Percentiles rank a stretch among this genome's conserved stretches.
phyloP scores from a whole-genome alignment of 1,140 invertebrate species.

The Trypoxylus dichotomus region DNA sequence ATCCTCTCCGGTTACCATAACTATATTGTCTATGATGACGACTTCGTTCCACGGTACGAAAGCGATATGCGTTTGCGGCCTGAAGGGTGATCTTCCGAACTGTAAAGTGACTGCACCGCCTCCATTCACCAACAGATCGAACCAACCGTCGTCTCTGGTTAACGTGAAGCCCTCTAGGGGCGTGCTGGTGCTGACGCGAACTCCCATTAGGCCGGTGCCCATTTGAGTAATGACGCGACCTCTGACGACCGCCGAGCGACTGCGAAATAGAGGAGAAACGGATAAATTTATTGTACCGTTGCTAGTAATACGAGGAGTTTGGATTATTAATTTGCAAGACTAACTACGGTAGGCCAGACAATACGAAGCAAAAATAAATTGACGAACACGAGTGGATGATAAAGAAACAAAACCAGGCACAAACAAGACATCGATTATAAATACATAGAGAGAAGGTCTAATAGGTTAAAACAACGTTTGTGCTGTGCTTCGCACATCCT shows the following conservation, averaged over 20 bases:
- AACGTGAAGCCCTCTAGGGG: conserved; percentile 91
- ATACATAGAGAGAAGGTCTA: not conserved
- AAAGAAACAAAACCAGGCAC: conserved; percentile 44
- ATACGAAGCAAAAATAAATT: conserved; percentile 41
- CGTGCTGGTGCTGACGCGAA: conserved; percentile 88
- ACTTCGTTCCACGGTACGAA: conserved; percentile 97
- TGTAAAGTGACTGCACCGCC: conserved; percentile 93
- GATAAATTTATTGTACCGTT: not conserved
- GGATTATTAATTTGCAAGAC: not conserved
- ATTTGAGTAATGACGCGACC: conserved; percentile 89
- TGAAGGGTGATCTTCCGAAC: conserved; percentile 91
- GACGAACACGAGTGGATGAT: conserved; percentile 49
- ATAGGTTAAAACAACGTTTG: not conserved
- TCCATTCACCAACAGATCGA: conserved; percentile 96
- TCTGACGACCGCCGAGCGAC: conserved; percentile 93
- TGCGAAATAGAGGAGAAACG: conserved; percentile 56
- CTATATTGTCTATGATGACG: conserved; percentile 85
- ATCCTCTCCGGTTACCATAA: conserved; percentile 83
- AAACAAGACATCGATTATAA: conserved; percentile 30
- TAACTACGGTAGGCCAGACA: conserved; percentile 22
- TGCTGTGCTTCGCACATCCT: conserved; percentile 56
- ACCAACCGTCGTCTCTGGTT: conserved; percentile 89
- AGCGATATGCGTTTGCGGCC: conserved; percentile 85
- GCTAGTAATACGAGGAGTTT: not conserved
- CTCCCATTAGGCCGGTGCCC: conserved; percentile 90